These are phyloP conservation scores for Gadus macrocephalus DNA, from an alignment of 2,113 vertebrate species.

Conservation along the genomic window DNA sequence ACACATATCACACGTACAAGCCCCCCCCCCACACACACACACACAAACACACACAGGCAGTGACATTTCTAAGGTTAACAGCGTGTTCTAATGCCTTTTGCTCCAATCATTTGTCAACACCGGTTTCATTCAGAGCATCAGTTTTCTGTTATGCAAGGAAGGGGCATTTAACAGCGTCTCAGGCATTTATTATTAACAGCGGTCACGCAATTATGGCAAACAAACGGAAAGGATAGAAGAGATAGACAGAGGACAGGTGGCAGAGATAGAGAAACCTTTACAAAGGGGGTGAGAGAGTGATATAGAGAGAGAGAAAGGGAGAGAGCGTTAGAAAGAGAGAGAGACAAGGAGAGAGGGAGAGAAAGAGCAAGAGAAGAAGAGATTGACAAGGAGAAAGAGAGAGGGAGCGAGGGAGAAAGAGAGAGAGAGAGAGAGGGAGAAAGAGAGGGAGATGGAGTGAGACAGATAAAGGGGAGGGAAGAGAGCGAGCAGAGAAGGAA, in stretches of 20 bases:
- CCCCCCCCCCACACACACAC: background rate
- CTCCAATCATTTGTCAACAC: conserved; percentile 62
- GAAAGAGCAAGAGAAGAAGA: background rate
- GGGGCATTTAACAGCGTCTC: conserved; percentile 58
- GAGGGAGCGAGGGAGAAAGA: background rate
- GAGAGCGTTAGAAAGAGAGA: background rate
- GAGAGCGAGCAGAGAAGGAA: background rate
- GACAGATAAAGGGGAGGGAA: background rate
- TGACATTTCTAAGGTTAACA: conserved; percentile 54
- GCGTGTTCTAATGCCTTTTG: conserved; percentile 39
- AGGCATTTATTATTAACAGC: conserved; percentile 62
- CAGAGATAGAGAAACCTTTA: background rate
- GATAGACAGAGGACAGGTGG: too few species aligned
- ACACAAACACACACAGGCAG: background rate
- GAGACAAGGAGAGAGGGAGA: background rate
- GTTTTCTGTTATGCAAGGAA: conserved; percentile 48
- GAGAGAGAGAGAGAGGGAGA: background rate
- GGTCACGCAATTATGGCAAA: conserved; percentile 34
- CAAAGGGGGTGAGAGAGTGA: background rate
- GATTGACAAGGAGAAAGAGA: background rate
- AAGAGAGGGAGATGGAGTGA: conserved; percentile 19
- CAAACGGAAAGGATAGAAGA: too few species aligned
- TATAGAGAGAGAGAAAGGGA: background rate
- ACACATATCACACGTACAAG: background rate
- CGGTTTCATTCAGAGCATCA: conserved; percentile 45